phyloP scores from a whole-genome alignment of 2,888 invertebrate species.

The Matsumyia berberina region DNA sequence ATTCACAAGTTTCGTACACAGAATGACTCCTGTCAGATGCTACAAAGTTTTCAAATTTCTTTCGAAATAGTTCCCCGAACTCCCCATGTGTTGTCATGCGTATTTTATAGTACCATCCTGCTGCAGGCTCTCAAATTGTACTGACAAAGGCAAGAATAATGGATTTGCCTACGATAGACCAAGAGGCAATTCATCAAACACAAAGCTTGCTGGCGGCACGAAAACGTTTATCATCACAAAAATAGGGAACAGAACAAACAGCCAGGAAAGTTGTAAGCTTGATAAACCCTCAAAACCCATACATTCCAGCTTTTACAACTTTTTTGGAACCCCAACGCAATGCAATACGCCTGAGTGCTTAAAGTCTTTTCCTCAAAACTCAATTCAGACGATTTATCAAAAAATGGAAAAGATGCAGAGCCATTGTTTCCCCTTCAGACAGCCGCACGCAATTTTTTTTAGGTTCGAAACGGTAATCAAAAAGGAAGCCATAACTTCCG shows the following conservation, averaged over 20 bases:
- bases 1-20: too few species aligned
- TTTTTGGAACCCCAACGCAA: background rate
- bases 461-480: conserved; percentile 12
- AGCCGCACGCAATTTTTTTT: conserved; percentile 17
- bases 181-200: background rate
- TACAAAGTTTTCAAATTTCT: too few species aligned
- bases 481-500: conserved; percentile 41
- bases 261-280: conserved; percentile 20
- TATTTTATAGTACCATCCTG: background rate
- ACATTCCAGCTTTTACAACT: background rate
- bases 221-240: conserved; percentile 26
- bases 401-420: background rate
- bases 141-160: background rate
- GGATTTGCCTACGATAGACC: background rate
- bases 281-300: conserved; percentile 10
- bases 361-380: background rate
- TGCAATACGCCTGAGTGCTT: background rate
- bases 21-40: too few species aligned
- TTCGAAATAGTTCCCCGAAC: background rate
- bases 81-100: background rate
- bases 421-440: background rate
- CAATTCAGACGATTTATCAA: background rate
- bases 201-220: background rate
- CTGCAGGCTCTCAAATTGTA: background rate
- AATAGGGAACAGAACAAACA: conserved; percentile 2